Conservation (phyloP, 2,797 vertebrate species). For the Anisognathus igniventris region DNA sequence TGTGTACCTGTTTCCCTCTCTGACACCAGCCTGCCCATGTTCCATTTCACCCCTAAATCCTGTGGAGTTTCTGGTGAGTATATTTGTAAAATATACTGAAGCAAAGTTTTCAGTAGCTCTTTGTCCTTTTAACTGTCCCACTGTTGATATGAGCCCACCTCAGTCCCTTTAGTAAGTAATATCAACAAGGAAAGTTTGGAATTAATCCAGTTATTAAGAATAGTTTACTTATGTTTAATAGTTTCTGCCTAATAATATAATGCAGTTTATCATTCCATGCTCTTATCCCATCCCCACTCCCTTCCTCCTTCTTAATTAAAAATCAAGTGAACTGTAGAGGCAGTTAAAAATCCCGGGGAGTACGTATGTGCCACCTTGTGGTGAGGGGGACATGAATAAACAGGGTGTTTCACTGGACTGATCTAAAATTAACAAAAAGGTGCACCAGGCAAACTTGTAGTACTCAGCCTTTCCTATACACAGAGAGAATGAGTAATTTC, state of each 20-base stretch:
- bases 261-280: background rate
- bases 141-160: background rate
- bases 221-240: background rate
- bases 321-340: background rate
- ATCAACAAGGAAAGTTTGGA: background rate
- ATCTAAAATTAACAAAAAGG: background rate
- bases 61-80: background rate
- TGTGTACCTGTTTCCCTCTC: background rate
- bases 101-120: background rate
- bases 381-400: background rate
- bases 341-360: background rate
- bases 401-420: background rate
- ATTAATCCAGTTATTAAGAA: background rate
- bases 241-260: background rate
- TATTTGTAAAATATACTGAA: background rate
- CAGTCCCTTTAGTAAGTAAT: background rate
- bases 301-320: background rate
- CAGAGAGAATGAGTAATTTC: background rate
- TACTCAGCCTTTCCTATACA: background rate
- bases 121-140: background rate
- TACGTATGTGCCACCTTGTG: conserved; percentile 7
- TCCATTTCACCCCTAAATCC: background rate
- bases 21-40: background rate
- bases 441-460: background rate
- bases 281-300: background rate